A percentile compares a stretch with the other conserved stretches of the same genome.
These are phyloP conservation scores for Galerucella pusilla DNA, from an alignment of 2,888 invertebrate genomes.

Conservation along the genomic window DNA sequence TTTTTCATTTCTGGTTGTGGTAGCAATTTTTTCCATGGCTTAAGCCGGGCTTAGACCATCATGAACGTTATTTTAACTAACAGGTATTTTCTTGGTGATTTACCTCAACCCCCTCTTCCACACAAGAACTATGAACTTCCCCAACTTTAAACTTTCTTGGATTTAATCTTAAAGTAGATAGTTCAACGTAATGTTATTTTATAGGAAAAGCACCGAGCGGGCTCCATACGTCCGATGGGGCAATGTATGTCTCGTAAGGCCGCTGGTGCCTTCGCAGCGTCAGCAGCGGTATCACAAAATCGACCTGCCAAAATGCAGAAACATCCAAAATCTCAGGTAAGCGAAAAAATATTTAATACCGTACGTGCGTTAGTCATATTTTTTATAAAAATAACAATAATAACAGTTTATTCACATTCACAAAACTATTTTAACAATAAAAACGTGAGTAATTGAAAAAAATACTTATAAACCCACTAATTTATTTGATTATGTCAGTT, in stretches of 20 bases:
- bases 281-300: slow-evolving; percentile 71
- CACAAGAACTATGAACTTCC: too few relatives aligned
- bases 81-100: too few relatives aligned
- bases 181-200: slow-evolving; percentile 14
- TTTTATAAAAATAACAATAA: background rate
- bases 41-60: background rate
- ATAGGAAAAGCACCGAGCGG: slow-evolving; percentile 30
- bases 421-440: background rate
- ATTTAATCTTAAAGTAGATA: background rate
- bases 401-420: background rate
- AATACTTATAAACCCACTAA: too few relatives aligned
- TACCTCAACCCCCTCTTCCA: too few relatives aligned
- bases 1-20: slow-evolving; percentile 15
- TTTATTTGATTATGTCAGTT: too few relatives aligned
- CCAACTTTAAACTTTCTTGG: too few relatives aligned
- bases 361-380: too few relatives aligned
- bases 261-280: slow-evolving; percentile 71
- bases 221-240: slow-evolving; percentile 69
- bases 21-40: background rate
- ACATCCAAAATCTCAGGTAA: slow-evolving; percentile 52
- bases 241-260: slow-evolving; percentile 81
- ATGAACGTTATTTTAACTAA: too few relatives aligned
- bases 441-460: too few relatives aligned
- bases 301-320: slow-evolving; percentile 62
- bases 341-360: slow-evolving; percentile 18